A percentile compares a stretch with the other conserved stretches of the same genome.
These are phyloP conservation scores for Phaedon cochleariae DNA, from an alignment of 2,888 invertebrate genomes.

Conservation along the genomic window DNA sequence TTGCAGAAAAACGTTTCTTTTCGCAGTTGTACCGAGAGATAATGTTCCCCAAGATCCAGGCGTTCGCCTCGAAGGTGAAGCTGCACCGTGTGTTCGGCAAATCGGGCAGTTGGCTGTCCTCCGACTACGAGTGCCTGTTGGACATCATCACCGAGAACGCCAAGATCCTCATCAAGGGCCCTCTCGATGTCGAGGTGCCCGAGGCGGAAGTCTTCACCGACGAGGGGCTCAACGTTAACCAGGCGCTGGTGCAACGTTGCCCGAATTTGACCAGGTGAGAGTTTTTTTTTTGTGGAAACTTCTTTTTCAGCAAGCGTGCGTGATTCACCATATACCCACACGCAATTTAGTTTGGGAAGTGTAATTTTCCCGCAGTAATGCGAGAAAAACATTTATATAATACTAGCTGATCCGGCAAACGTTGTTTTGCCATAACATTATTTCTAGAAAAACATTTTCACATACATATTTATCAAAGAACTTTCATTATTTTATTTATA, in stretches of 20 bases:
- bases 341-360: too few species aligned
- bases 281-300: too few species aligned
- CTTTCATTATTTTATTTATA: too few species aligned
- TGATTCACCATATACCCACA: too few species aligned
- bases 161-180: conserved; percentile 61
- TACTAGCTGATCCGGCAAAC: too few species aligned
- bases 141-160: conserved; percentile 64
- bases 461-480: too few species aligned
- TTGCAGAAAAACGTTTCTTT: too few species aligned
- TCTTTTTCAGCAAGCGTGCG: neutral
- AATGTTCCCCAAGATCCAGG: conserved; percentile 71
- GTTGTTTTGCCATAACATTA: too few species aligned
- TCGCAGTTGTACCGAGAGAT: conserved; percentile 70
- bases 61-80: conserved; percentile 70
- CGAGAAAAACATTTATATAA: too few species aligned
- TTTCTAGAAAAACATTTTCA: too few species aligned
- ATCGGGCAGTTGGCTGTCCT: conserved; percentile 63
- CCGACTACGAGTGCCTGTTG: conserved; percentile 71
- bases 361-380: too few species aligned
- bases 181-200: conserved; percentile 43
- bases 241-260: conserved; percentile 59
- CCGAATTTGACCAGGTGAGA: conserved; percentile 44
- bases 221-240: conserved; percentile 56
- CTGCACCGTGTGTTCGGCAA: conserved; percentile 64
- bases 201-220: conserved; percentile 47